Percentiles rank a stretch among this genome's conserved stretches.
Evolutionary conservation across 2,113 vertebrate genomes (phyloP).

Genomic region (Neodontobutis hainanensis): DNA sequence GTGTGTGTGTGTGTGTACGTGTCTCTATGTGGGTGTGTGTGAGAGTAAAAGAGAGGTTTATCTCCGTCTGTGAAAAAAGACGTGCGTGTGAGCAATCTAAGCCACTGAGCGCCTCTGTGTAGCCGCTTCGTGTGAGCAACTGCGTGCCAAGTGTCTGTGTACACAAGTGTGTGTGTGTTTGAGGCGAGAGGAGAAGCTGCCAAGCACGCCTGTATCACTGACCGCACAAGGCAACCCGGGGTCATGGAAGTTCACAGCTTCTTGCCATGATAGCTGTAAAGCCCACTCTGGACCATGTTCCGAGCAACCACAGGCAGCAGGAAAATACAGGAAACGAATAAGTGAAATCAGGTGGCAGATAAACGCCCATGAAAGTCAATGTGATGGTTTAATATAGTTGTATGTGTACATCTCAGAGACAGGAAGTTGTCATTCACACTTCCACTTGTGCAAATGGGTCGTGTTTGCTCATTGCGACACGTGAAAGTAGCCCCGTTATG

Average conservation of each 20-base stretch:
- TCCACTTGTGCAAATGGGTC: conserved; percentile 8
- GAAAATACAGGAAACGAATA: conserved; percentile 56
- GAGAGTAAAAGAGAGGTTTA: conserved; percentile 67
- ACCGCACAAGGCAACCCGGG: conserved; percentile 69
- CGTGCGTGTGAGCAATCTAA: conserved; percentile 69
- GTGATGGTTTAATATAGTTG: conserved; percentile 26
- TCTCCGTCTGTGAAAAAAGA: conserved; percentile 69
- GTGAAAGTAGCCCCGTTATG: conserved; percentile 10
- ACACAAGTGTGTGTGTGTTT: conserved; percentile 29
- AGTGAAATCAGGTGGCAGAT: conserved; percentile 36
- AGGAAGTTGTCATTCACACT: neutral
- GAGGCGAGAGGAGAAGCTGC: conserved; percentile 61
- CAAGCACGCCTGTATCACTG: conserved; percentile 71
- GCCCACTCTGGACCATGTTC: conserved; percentile 42
- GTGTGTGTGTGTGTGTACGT: conserved; percentile 34
- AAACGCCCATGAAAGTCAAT: conserved; percentile 33
- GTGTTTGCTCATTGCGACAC: neutral
- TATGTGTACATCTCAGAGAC: conserved; percentile 19
- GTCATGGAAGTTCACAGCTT: conserved; percentile 75
- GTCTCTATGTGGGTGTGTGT: conserved; percentile 34
- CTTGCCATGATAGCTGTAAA: conserved; percentile 57
- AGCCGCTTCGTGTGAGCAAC: conserved; percentile 60
- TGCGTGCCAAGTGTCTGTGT: conserved; percentile 52
- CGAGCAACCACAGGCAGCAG: conserved; percentile 40
- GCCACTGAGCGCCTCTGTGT: conserved; percentile 60